Base-by-base conservation (phyloP, 2,113 vertebrate species). In the Azemiops feae region DNA sequence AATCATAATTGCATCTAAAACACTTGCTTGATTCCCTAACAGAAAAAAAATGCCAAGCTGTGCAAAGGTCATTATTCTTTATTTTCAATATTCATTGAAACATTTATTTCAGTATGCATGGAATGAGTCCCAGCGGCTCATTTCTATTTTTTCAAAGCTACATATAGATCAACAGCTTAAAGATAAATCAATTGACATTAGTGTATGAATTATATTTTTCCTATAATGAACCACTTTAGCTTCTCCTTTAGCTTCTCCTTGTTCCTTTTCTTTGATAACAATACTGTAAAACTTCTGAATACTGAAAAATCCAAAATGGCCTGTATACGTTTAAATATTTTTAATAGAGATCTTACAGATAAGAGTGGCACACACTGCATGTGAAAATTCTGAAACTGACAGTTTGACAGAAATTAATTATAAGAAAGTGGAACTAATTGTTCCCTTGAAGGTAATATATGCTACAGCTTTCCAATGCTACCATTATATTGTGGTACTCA, bases 381-480 rank as follows among this genome's bases (percentile, higher is more conserved):
- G n/a, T 53, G 88, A 90, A 58, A 57, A 50, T 20, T 43, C 74
- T 85, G 54, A 92, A 92, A 2, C 9, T 87, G 90, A 58, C 39
- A 91, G 89, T 55, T 87, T 89, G 57, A 88, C 85, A 85, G 22
- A 81, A 91, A 81, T 50, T 74, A 93, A 90, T 90, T 88, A 90
- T 53, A 90, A 52, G 58, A 87, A 74, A 90, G 52, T 55, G 25
- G 69, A 94, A 87, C 53, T 90, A 93, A 81, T 93, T 93, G 87
- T 89, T 85, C 23, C n/a, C 85, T 93, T 90, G 87, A 94, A 90
- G 55, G 91, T 58, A 85, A 85, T 90, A 87, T 45, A 57, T 81
- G 30, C 27, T 22, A 47, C 91, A 60, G 11, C 43, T 53, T 87
- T 93, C 74, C 87, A 43, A 45, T 25, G 18, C 18, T 43, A 7